Base-by-base conservation (phyloP, 1,140 invertebrate genomes). In the Ericerus pela region DNA sequence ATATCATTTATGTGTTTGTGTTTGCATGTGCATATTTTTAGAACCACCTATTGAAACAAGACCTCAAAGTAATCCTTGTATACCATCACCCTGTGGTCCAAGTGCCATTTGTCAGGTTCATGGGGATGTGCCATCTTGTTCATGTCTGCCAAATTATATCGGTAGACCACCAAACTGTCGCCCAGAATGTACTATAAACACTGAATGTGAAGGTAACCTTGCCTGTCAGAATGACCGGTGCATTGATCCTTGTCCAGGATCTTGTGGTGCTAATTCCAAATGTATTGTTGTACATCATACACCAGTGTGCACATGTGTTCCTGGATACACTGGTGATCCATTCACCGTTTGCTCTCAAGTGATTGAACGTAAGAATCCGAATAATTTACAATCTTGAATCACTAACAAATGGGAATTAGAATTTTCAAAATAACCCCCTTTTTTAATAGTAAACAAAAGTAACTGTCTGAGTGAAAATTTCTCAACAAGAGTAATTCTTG, bases 221-320 rank as follows among this genome's bases (percentile, higher is more conserved):
- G 84, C 85, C 56, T 90, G 87, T 62, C 79, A 84, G 59, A 83
- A 84, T 63, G 82, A 87, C 68, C 79, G 77, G 61, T 91, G 87
- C 64, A 76, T 70, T 63, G 83, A 89, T 70, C 86, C 86, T 28
- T 90, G 87, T 65, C 82, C 83, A 8, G 84, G 85, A 14, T 85
- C 85, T 1, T 91, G 88, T 66, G 88, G 88, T 18, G 72, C 80
- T 14, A 85, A 88, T 65, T 85, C 86, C 1, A 76, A 77, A 59
- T 92, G 88, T 65, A 79, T 77, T 60, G 82, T 88, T 30, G 75
- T 83, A 26, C 84, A 85, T 62, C 88, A 92, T 66, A 75, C 82
- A 54, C 83, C 87, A 2, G 72, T 87, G 28, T 92, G 88, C 67
- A 78, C 76, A 56, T 92, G 88, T 65, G 72, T 79, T 30, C 70